Evolutionary conservation across 2,888 invertebrate genomes (phyloP).

Genomic region (Gymnoscelis rufifasciata): DNA sequence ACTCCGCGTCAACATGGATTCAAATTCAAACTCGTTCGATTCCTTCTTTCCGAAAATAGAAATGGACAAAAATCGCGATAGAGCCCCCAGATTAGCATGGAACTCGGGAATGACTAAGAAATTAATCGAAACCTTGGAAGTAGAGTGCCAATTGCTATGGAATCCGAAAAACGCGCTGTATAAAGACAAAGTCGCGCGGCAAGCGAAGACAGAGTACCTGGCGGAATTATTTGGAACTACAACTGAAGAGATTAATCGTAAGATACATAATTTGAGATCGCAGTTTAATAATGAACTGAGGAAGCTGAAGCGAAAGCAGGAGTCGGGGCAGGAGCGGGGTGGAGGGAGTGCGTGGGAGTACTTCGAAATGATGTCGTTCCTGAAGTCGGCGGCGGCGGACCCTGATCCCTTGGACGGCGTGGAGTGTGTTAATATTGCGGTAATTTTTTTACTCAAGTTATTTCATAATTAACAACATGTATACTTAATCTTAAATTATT

Average conservation of each 20-base stretch:
- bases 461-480: too few relatives aligned
- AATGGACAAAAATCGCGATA: constrained; percentile 45
- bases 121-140: constrained; percentile 55
- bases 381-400: constrained; percentile 42
- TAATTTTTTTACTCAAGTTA: too few relatives aligned
- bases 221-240: constrained; percentile 60
- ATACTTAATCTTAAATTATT: too few relatives aligned
- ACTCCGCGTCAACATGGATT: constrained; percentile 58
- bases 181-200: constrained; percentile 50
- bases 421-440: constrained; percentile 65
- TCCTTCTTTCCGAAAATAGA: constrained; percentile 57
- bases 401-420: constrained; percentile 46
- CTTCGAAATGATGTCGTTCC: constrained; percentile 62
- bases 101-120: constrained; percentile 57
- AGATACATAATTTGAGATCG: constrained; percentile 65
- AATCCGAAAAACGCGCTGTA: constrained; percentile 54
- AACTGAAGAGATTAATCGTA: constrained; percentile 60
- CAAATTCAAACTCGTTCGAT: constrained; percentile 56
- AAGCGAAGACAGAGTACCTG: constrained; percentile 51
- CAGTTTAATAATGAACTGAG: constrained; percentile 68
- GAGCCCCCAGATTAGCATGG: constrained; percentile 47
- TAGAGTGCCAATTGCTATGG: constrained; percentile 64
- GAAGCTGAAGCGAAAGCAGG: constrained; percentile 58
- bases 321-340: constrained; percentile 28
- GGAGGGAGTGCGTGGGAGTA: constrained; percentile 64